Evolutionary conservation across 2,113 vertebrate species (phyloP).

Genomic region (Microcebus lehilahytsara): DNA sequence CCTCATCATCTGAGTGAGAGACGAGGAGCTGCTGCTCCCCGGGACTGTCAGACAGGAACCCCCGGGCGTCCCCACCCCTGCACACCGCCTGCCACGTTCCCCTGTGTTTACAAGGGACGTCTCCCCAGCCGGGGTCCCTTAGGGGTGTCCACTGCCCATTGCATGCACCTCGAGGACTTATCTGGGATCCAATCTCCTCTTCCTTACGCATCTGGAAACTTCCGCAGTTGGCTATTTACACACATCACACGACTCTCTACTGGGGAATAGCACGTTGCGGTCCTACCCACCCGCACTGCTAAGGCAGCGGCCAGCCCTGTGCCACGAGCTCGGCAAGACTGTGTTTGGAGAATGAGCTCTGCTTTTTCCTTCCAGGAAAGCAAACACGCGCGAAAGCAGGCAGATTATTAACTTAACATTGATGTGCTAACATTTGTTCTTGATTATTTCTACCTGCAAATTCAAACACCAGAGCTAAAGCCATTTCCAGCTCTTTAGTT

Average conservation of each 20-base stretch:
- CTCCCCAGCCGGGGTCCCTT: fast-evolving
- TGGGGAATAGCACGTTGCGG: background rate
- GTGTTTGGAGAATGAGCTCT: background rate
- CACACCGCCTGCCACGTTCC: fast-evolving
- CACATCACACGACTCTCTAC: background rate
- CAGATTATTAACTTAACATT: background rate
- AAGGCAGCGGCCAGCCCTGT: fast-evolving
- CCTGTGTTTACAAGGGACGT: fast-evolving
- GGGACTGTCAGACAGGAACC: fast-evolving
- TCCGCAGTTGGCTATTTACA: background rate
- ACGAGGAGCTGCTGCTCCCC: fast-evolving
- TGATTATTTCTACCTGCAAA: background rate
- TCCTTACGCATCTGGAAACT: background rate
- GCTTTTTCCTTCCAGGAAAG: background rate
- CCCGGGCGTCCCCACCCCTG: fast-evolving
- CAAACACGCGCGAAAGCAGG: background rate
- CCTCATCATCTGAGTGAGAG: fast-evolving
- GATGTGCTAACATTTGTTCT: background rate
- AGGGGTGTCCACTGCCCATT: fast-evolving
- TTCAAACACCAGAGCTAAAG: background rate
- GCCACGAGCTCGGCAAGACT: fast-evolving
- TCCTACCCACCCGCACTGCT: fast-evolving
- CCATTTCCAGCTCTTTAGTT: background rate
- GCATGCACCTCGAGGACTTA: fast-evolving
- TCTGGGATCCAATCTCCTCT: background rate